These are phyloP conservation scores for Heliornis fulica DNA, from an alignment of 2,113 vertebrate genomes.

Conservation along the genomic window DNA sequence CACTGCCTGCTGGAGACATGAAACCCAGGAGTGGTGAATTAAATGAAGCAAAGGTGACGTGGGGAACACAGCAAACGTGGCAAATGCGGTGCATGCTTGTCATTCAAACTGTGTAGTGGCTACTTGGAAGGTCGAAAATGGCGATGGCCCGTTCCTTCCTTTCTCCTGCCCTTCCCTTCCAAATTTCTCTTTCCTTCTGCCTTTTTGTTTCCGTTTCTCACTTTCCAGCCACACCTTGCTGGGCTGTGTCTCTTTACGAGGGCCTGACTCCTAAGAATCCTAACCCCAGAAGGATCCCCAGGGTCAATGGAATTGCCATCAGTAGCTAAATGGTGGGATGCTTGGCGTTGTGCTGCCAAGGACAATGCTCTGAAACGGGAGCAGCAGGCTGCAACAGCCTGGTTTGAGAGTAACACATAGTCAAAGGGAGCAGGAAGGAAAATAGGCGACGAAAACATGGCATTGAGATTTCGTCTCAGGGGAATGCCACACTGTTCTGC, in stretches of 20 bases:
- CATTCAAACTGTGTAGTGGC: neutral
- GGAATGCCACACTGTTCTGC: neutral
- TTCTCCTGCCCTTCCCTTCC: neutral
- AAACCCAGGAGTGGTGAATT: neutral
- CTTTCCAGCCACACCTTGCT: neutral
- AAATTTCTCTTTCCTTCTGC: neutral
- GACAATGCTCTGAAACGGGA: neutral
- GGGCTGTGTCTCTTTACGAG: neutral
- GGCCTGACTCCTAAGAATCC: neutral
- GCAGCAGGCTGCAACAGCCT: neutral
- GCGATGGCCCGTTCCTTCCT: neutral
- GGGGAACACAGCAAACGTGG: neutral
- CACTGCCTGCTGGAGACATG: neutral
- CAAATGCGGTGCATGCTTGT: neutral
- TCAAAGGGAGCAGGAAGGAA: neutral
- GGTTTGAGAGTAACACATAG: neutral
- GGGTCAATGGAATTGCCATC: neutral
- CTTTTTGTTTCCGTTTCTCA: neutral
- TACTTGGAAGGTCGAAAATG: neutral
- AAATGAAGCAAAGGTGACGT: neutral
- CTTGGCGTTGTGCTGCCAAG: rapidly evolving
- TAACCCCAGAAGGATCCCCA: neutral
- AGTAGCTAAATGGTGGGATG: neutral
- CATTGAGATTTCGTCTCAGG: neutral
- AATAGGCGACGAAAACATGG: neutral